Conservation (phyloP, 2,113 vertebrate species). For the Formicarius rufipectus region DNA sequence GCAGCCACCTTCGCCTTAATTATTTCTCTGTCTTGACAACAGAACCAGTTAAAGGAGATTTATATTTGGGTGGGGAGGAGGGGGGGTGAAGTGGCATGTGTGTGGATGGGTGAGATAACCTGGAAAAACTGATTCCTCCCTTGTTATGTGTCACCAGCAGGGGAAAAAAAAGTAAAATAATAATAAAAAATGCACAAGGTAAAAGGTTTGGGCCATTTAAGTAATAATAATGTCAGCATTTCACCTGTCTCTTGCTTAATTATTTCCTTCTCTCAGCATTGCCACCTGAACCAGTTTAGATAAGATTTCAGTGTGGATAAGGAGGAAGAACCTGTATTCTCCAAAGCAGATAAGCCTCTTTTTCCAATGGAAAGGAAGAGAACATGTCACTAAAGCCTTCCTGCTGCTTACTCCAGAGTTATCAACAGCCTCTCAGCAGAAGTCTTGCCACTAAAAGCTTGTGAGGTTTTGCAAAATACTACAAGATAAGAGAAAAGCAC, state of each 20-base stretch:
- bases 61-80: constrained; percentile 36
- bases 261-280: constrained; percentile 59
- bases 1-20: constrained; percentile 72
- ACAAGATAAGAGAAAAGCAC: not conserved
- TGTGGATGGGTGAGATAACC: constrained; percentile 56
- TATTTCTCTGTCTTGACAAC: constrained; percentile 73
- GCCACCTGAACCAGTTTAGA: constrained; percentile 68
- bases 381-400: not conserved
- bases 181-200: not conserved
- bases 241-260: constrained; percentile 69
- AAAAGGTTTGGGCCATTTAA: constrained; percentile 62
- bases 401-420: not conserved
- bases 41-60: constrained; percentile 70
- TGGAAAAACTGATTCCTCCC: not conserved
- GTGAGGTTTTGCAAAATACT: not conserved
- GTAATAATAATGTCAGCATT: constrained; percentile 72
- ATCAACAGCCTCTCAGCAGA: not conserved
- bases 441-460: not conserved
- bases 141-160: not conserved
- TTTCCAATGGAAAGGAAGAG: not conserved
- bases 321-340: constrained; percentile 40
- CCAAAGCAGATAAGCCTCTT: constrained; percentile 3
- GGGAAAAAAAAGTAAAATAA: not conserved
- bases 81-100: not conserved
- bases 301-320: constrained; percentile 62